Evolutionary conservation across 2,113 vertebrate species (phyloP), one percentile per base, ranked within the genome.

Genomic region (Lasiurus cinereus): DNA sequence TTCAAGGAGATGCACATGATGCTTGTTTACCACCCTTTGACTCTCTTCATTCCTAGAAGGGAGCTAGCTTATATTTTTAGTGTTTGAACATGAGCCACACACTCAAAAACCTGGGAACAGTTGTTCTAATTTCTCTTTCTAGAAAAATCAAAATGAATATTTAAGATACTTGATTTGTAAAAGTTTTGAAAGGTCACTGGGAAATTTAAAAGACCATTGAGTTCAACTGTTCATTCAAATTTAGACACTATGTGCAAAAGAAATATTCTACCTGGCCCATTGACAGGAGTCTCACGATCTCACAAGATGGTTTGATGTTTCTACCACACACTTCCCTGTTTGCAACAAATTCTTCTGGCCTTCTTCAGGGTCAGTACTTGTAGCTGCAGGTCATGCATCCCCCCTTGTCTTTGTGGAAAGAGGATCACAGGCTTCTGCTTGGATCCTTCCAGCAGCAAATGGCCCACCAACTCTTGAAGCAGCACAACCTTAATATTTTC

Each of bases 71-170:
- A 19, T 36, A 79, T 70, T 74, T 90, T 31, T 59, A 73, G 80
- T 31, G 15, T 91, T 52, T n/a, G 3, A 79, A 80, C 59, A 16
- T 89, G 16, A 94, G 31, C 4, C 46, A 76, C 8, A 83, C 10
- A 46, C 8, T 76, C 19, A 33, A 76, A 86, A 88, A 56, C 22
- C 33, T 14, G 31, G 86, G 78, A 64, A 48, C 12, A 46, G 1
- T 12, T 77, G 14, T 77, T 66, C 14, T 59, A 76, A 84, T 22
- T 67, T 87, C 29, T 82, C 48, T 77, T 93, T 83, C 13, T n/a
- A 85, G 31, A 15, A 93, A 74, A 89, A 79, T 43, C 9, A 74
- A 87, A 96, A 46, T 87, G 43, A 86, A 70, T 46, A 66, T 80
- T 82, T 91, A 93, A 70, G 21, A 43, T 43, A 69, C 24, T 56